These are phyloP conservation scores for Prenolepis imparis DNA, from an alignment of 2,888 invertebrate species.

Conservation along the genomic window DNA sequence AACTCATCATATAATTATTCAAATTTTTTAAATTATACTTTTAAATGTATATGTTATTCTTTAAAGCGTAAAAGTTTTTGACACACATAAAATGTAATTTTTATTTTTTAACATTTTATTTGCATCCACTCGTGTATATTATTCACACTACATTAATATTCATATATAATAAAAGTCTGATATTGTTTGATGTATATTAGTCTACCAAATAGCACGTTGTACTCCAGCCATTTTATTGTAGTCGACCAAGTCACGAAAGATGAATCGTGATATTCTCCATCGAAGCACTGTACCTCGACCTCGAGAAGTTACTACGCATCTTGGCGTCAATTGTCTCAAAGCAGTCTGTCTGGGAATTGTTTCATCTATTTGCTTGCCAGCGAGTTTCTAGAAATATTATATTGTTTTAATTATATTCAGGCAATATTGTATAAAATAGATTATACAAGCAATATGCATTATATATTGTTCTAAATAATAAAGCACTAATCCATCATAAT, in stretches of 20 bases:
- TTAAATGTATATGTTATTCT: background rate
- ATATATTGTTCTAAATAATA: background rate
- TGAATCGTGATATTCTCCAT: constrained; percentile 96
- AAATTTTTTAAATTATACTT: background rate
- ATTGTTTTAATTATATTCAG: background rate
- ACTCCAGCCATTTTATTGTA: constrained; percentile 97
- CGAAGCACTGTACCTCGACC: constrained; percentile 92
- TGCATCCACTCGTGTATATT: background rate
- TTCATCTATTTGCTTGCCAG: constrained; percentile 90
- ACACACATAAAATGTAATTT: background rate
- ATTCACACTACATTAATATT: background rate
- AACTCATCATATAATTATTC: background rate
- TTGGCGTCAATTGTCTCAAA: constrained; percentile 89
- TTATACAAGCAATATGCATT: background rate
- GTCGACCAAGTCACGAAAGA: constrained; percentile 96
- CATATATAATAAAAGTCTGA: background rate
- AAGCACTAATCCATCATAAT: background rate
- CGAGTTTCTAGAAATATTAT: constrained; percentile 89
- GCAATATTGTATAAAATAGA: background rate
- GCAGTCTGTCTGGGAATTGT: constrained; percentile 93
- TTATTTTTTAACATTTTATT: background rate
- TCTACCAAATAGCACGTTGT: constrained; percentile 97
- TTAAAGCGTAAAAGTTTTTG: background rate
- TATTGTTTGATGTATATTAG: background rate
- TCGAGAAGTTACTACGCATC: constrained; percentile 96